Percentiles rank a stretch among this genome's conserved stretches.
phyloP scores from a whole-genome alignment of 2,113 vertebrate genomes.

The Nothocercus julius region DNA sequence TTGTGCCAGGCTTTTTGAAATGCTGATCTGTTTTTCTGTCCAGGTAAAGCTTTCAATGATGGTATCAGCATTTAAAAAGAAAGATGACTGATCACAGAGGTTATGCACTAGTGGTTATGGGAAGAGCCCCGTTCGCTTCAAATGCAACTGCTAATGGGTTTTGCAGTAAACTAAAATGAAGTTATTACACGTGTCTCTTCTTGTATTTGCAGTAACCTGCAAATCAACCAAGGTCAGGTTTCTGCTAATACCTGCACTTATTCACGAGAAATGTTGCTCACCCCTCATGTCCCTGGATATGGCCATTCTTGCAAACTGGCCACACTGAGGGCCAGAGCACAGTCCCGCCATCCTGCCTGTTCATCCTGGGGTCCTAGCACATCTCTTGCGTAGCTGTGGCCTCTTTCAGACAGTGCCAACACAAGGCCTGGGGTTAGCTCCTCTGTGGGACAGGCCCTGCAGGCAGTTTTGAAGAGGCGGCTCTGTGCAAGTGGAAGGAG shows the following conservation, averaged over 20 bases:
- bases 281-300: neutral
- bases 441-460: neutral
- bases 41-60: neutral
- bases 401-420: neutral
- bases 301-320: neutral
- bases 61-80: neutral
- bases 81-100: conserved; percentile 12
- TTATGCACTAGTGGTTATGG: neutral
- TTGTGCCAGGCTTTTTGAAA: conserved; percentile 19
- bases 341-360: neutral
- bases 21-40: neutral
- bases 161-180: conserved; percentile 23
- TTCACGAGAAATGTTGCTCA: neutral
- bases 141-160: conserved; percentile 27
- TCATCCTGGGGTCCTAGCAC: neutral
- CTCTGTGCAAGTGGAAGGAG: neutral
- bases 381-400: neutral
- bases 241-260: neutral
- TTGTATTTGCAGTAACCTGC: conserved; percentile 21
- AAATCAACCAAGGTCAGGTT: neutral
- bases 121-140: conserved; percentile 11
- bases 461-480: neutral
- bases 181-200: neutral
- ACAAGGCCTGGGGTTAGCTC: neutral
- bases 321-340: neutral